Conservation (phyloP, 2,113 vertebrate genomes). For the Notiomystis cincta region DNA sequence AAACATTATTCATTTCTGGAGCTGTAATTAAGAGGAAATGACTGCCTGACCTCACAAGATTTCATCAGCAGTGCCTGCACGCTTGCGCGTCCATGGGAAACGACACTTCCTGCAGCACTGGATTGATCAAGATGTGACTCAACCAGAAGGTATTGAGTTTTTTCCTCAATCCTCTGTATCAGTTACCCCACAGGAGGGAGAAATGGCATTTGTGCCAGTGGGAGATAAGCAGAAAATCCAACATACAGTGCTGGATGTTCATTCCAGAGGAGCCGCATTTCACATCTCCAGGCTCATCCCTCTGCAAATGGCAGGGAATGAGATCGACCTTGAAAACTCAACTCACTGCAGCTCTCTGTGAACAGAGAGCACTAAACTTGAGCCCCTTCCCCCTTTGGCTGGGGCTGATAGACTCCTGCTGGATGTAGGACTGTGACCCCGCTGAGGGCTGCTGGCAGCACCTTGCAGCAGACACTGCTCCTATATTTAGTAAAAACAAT, state of each 20-base stretch:
- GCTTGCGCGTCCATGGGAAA: background rate
- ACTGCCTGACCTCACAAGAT: background rate
- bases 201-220: background rate
- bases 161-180: background rate
- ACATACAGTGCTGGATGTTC: background rate
- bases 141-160: background rate
- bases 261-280: background rate
- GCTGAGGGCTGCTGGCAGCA: background rate
- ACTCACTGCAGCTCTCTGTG: background rate
- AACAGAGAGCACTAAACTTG: background rate
- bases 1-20: background rate
- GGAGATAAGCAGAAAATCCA: background rate
- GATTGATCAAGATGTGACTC: background rate
- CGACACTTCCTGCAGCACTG: background rate
- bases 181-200: background rate
- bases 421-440: background rate
- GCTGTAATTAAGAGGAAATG: conserved; percentile 7
- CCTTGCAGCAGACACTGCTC: background rate
- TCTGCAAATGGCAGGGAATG: background rate
- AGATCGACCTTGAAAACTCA: background rate
- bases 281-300: background rate
- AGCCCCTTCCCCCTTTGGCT: background rate
- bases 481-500: background rate
- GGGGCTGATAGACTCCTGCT: background rate
- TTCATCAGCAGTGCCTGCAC: background rate